Evolutionary conservation across 1,140 invertebrate genomes (phyloP), one percentile per base, ranked within the genome.

Genomic region (Lepidostoma basale): DNA sequence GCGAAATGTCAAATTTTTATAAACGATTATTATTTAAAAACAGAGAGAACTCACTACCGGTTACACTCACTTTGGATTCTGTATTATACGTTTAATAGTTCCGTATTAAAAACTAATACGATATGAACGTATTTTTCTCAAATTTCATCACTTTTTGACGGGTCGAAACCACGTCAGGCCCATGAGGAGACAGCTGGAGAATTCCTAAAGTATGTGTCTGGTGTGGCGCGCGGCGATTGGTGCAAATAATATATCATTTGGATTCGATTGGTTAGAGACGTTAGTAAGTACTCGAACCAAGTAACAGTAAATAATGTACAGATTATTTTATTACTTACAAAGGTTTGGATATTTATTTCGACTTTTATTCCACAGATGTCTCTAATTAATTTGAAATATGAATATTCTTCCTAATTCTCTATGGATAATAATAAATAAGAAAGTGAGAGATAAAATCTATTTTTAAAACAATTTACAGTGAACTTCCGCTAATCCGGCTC

Each of bases 121-220:
- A 39, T 49, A 16, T 54, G 25, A 33, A 44, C 14, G 25, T 67
- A 33, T 59, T 59, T 59, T 45, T 47, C 22, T 59, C 16, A 30
- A 60, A 67, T 67, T 67, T 67, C 64, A 49, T 67, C 56, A 67
- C 39, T 67, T 67, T 59, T 60, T 45, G 28, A 47, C 44, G 26
- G 40, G 16, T 14, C 25, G 25, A 33, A 26, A 67, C 64, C 64
- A 67, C 64, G 64, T 67, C 64, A 67, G 64, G 54, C 54, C 40
- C 64, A 67, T 67, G 64, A 45, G 64, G 49, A 60, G 54, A 59
- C 64, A 67, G 64, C 64, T 67, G 64, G 52, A 40, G 54, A 67
- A 39, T 47, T 42, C 39, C 36, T 25, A 12, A 59, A 47, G 52
- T 59, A 44, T 16, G 14, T 56, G 40, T 49, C 23, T 39, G 52